Evolutionary conservation across 2,113 vertebrate genomes (phyloP).

Genomic region (Stomatorhinus ivindoensis): DNA sequence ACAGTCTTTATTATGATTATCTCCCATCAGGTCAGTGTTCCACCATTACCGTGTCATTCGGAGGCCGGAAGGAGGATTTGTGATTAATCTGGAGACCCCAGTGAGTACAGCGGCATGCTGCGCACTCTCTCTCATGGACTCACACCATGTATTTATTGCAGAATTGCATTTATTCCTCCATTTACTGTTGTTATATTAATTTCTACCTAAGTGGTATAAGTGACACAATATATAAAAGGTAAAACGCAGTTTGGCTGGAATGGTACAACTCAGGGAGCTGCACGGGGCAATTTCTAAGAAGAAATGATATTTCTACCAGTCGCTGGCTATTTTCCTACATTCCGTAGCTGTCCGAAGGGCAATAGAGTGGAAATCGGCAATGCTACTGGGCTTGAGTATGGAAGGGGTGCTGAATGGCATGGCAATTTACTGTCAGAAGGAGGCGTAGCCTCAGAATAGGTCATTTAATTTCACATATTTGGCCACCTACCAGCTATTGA

Average conservation of each 20-base stretch:
- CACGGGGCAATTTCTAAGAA: neutral
- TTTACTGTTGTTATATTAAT: neutral
- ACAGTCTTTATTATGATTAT: neutral
- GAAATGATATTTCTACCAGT: neutral
- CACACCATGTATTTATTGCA: neutral
- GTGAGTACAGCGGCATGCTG: conserved; percentile 52
- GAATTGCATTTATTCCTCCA: neutral
- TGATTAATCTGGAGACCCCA: conserved; percentile 62
- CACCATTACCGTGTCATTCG: conserved; percentile 64
- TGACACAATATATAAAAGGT: neutral
- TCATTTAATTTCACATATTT: neutral
- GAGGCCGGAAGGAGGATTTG: conserved; percentile 41
- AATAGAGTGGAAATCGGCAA: no score
- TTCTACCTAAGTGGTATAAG: neutral
- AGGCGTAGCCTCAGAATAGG: neutral
- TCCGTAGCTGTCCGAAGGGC: neutral
- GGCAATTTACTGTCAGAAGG: neutral
- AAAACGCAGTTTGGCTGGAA: neutral
- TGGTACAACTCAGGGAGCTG: neutral
- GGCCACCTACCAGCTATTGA: neutral
- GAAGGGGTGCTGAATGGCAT: neutral
- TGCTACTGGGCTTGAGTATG: no score
- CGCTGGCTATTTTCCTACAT: neutral
- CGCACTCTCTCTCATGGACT: neutral
- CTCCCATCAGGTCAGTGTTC: conserved; percentile 38